Base-by-base conservation (phyloP, 1,140 invertebrate genomes). In the Drosophila neocordata region DNA sequence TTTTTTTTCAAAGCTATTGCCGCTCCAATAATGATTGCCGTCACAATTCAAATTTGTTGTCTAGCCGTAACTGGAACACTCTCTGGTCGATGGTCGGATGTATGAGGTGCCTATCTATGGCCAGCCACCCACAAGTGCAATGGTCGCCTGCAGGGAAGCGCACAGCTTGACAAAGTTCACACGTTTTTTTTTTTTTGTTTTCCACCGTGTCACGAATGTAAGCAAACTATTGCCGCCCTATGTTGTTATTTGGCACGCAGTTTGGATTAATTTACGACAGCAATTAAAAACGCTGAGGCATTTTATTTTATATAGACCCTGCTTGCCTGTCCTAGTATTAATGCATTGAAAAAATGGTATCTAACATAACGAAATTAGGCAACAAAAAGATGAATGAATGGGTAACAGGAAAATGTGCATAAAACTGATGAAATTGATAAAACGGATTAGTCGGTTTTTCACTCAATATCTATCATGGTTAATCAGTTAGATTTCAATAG, bases 241-340 rank as follows among this genome's bases (percentile, higher is more conserved):
- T 64, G 73, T 69, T 69, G 62, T 52, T 87, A 56, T 75, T 82
- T 71, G 70, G 70, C 65, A 78, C 82, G 79, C 83, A 79, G 53
- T 88, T 73, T 34, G 87, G 85, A 89, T 89, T 89, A 89, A 89
- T 89, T 89, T 89, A 89, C 85, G 87, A 89, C 69, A 57, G 82
- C 85, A 90, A 89, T 89, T 87, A 85, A 89, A 89, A 87, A 68
- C 71, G 61, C 76, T 55, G 82, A 77, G 75, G 73, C 73, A 66
- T 67, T 71, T 72, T 44, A 62, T 51, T 59, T 59, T 31, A 24
- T 24, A 24, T 31, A n/a, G 18, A 59, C 37, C 35, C 37, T 15
- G 57, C 41, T 15, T 9, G 41, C 4, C 38, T 7, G 18, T 59
- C 56, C 37, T 34, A 56, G 24, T 53, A 61, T 66, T 56, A 82